Conservation (phyloP, 2,113 vertebrate species). For the Rhizomys pruinosus region DNA sequence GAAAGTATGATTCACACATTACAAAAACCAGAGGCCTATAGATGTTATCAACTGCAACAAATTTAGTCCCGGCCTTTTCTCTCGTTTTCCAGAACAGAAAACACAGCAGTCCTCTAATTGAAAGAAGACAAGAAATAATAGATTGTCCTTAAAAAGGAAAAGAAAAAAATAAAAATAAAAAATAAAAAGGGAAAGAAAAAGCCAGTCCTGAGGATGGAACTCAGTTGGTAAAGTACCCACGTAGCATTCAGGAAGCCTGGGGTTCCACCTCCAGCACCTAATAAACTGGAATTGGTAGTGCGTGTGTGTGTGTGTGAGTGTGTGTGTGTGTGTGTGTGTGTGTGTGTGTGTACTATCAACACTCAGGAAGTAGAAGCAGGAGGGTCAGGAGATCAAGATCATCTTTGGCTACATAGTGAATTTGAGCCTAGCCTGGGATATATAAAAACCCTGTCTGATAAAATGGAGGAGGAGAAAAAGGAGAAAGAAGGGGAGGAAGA, state of each 20-base stretch:
- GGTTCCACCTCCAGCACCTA: too few relatives aligned
- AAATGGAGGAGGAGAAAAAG: background rate
- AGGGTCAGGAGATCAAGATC: background rate
- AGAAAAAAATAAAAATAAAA: too few relatives aligned
- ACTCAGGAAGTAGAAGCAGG: background rate
- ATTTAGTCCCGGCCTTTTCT: background rate
- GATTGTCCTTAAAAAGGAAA: background rate
- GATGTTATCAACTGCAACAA: background rate
- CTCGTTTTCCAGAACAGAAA: background rate
- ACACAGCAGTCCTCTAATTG: background rate
- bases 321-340: background rate
- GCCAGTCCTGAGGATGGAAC: background rate
- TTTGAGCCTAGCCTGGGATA: background rate
- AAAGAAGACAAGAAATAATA: constrained; percentile 4
- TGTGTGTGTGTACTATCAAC: background rate
- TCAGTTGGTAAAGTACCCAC: background rate
- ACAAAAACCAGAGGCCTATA: background rate
- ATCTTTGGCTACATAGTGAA: background rate
- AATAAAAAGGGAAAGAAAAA: too few relatives aligned
- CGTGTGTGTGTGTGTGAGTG: background rate
- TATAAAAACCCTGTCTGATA: background rate
- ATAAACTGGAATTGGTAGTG: background rate
- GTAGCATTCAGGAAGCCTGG: too few relatives aligned
- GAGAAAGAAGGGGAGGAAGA: background rate
- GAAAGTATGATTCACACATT: constrained; percentile 1